phyloP scores from a whole-genome alignment of 2,797 vertebrate species.

The Syncerus caffer region DNA sequence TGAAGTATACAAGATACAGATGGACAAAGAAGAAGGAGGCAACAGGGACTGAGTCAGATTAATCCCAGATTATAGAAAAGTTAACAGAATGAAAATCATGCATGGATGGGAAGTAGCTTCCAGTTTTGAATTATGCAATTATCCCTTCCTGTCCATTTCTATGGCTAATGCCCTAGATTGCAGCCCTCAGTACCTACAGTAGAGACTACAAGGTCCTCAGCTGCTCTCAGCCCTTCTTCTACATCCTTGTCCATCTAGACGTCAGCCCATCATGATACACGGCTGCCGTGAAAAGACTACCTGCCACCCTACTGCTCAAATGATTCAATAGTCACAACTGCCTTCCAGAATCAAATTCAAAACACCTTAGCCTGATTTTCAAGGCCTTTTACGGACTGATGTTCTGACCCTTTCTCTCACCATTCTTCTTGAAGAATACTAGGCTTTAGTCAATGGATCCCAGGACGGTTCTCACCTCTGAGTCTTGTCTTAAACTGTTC shows the following conservation, averaged over 20 bases:
- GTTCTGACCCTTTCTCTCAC: neutral
- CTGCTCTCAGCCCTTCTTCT: neutral
- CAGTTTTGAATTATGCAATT: neutral
- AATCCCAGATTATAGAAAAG: neutral
- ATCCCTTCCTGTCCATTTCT: neutral
- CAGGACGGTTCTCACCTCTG: neutral
- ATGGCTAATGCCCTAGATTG: neutral
- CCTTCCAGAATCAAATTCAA: neutral
- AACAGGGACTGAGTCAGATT: neutral
- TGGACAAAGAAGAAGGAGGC: neutral
- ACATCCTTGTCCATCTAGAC: neutral
- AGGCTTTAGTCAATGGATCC: neutral
- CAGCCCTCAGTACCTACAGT: neutral
- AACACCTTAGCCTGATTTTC: neutral
- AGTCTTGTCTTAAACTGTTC: neutral
- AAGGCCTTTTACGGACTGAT: neutral
- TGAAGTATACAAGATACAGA: slow-evolving; percentile 7
- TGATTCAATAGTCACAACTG: neutral
- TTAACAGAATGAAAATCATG: neutral
- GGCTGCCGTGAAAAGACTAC: neutral
- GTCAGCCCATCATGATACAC: neutral
- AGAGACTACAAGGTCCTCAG: neutral
- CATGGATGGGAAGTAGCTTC: neutral
- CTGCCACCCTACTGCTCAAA: neutral
- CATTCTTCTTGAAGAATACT: neutral